phyloP scores from a whole-genome alignment of 2,797 vertebrate genomes.

The Eremophila alpestris region DNA sequence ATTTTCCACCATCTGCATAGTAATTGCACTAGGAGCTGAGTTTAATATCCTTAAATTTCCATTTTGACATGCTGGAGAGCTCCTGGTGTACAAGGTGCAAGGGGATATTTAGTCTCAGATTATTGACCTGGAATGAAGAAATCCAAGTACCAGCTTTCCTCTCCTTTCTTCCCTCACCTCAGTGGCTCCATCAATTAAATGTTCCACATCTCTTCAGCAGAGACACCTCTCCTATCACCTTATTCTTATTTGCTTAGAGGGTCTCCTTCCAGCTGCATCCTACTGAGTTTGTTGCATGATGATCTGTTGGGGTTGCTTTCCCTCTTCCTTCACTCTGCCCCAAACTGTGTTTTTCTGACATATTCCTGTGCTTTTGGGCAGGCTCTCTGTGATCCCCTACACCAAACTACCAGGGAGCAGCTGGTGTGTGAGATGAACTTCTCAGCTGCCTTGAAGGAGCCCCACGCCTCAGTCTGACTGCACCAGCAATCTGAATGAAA shows the following conservation, averaged over 20 bases:
- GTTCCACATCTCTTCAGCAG: neutral
- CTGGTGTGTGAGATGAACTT: neutral
- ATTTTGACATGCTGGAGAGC: conserved; percentile 37
- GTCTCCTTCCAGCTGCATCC: neutral
- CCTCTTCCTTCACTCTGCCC: neutral
- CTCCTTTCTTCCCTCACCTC: conserved; percentile 17
- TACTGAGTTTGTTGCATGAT: neutral
- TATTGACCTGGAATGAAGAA: conserved; percentile 49
- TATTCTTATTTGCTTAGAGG: neutral
- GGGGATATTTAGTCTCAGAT: conserved; percentile 54
- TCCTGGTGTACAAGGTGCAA: conserved; percentile 23
- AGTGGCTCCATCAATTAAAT: conserved; percentile 29
- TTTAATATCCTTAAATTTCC: conserved; percentile 64
- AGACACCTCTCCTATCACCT: neutral
- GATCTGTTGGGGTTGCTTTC: neutral
- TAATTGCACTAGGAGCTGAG: conserved; percentile 49
- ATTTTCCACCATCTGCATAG: conserved; percentile 70
- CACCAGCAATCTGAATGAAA: neutral
- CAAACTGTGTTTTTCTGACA: neutral
- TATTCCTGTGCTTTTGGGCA: neutral
- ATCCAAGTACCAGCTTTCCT: conserved; percentile 11
- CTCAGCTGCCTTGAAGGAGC: neutral
- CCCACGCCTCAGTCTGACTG: neutral
- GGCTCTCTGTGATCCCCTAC: neutral
- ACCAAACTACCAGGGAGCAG: neutral